These are phyloP conservation scores for Stegastes partitus DNA, from an alignment of 2,113 vertebrate genomes.

Conservation along the genomic window DNA sequence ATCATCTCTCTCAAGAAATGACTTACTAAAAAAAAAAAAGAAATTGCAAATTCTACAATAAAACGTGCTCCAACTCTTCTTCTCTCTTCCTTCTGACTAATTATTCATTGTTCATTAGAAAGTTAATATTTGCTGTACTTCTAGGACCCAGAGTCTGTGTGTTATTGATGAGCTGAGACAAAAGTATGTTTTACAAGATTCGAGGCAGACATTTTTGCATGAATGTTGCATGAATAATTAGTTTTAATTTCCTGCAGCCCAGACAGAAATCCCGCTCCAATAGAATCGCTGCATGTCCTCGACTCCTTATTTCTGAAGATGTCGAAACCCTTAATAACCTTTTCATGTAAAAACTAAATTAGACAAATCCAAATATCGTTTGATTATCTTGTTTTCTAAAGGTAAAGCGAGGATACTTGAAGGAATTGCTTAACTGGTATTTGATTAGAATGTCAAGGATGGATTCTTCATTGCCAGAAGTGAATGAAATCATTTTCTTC, in stretches of 20 bases:
- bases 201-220: constrained; percentile 25
- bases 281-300: constrained; percentile 31
- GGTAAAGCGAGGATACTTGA: neutral
- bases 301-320: constrained; percentile 18
- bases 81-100: constrained; percentile 20
- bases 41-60: constrained; percentile 29
- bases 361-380: neutral
- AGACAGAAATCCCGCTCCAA: constrained; percentile 17
- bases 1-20: constrained; percentile 12
- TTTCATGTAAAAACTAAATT: neutral
- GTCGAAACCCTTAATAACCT: neutral
- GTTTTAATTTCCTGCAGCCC: constrained; percentile 31
- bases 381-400: neutral
- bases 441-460: neutral
- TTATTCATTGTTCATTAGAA: constrained; percentile 50
- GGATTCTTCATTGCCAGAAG: neutral
- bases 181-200: constrained; percentile 48
- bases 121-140: constrained; percentile 20
- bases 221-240: constrained; percentile 48
- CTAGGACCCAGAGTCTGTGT: constrained; percentile 2
- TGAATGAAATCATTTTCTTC: constrained; percentile 1
- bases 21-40: neutral
- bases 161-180: constrained; percentile 35
- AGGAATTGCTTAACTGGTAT: neutral
- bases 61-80: constrained; percentile 9